These are phyloP conservation scores for Noctua comes DNA, from an alignment of 2,888 invertebrate species.

Conservation along the genomic window DNA sequence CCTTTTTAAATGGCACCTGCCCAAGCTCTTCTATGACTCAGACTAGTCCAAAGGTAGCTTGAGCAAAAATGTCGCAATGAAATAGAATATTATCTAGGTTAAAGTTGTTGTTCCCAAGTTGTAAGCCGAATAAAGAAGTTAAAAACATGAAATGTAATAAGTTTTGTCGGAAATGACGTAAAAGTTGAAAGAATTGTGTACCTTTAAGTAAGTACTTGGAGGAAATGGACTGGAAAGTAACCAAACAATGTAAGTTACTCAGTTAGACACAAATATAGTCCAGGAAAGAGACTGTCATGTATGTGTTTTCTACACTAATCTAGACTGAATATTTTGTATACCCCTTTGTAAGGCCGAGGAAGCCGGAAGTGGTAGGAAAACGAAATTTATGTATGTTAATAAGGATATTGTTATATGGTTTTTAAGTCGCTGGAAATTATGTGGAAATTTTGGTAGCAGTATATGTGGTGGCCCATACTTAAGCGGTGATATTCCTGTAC, in stretches of 20 bases:
- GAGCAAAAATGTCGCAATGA: slow-evolving; percentile 42
- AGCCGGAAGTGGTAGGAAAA: too few relatives aligned
- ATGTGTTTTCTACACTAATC: too few relatives aligned
- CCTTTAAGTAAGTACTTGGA: slow-evolving; percentile 2
- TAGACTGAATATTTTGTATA: too few relatives aligned
- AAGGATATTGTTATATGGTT: too few relatives aligned
- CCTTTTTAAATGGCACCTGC: neutral
- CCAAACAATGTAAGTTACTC: neutral
- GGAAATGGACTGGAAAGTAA: neutral
- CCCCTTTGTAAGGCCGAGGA: too few relatives aligned
- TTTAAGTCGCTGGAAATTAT: too few relatives aligned
- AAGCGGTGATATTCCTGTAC: too few relatives aligned
- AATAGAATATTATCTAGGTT: slow-evolving; percentile 51
- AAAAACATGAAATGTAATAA: slow-evolving; percentile 23
- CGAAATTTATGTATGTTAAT: too few relatives aligned
- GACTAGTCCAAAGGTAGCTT: neutral
- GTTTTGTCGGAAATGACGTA: slow-evolving; percentile 18
- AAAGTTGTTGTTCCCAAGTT: slow-evolving; percentile 39
- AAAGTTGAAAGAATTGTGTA: neutral
- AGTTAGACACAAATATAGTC: too few relatives aligned
- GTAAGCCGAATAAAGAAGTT: neutral
- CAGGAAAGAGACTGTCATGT: too few relatives aligned
- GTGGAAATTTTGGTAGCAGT: too few relatives aligned
- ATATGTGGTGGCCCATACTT: too few relatives aligned
- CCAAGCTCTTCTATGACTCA: neutral